These are phyloP conservation scores for Parapristionchus giblindavisi DNA, from an alignment of 2,888 invertebrate genomes.

Conservation along the genomic window DNA sequence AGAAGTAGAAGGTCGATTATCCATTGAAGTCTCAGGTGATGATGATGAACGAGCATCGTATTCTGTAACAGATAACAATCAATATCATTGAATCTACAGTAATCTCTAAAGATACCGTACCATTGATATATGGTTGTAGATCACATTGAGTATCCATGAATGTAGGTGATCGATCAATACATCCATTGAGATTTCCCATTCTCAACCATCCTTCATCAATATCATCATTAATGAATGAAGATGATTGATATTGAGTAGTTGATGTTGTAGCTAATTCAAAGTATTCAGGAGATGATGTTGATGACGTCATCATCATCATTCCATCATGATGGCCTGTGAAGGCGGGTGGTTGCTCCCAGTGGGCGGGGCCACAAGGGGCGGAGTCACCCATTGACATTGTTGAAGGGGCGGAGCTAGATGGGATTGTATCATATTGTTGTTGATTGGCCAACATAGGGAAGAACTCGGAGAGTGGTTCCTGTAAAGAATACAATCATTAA, in stretches of 20 bases:
- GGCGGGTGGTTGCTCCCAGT: neutral
- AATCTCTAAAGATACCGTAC: neutral
- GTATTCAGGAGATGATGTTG: no score
- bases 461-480: slow-evolving; percentile 29
- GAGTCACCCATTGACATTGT: neutral
- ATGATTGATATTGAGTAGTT: neutral
- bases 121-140: slow-evolving; percentile 17
- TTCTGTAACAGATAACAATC: neutral
- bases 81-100: neutral
- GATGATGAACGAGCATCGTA: neutral
- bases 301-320: no score
- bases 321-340: neutral
- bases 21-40: neutral
- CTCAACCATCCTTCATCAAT: slow-evolving; percentile 2
- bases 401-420: slow-evolving; percentile 7
- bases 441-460: slow-evolving; percentile 34
- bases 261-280: neutral
- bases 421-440: no score
- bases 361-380: neutral
- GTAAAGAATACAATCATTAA: neutral
- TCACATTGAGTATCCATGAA: slow-evolving; percentile 30
- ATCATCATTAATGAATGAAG: neutral
- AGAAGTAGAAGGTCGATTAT: neutral
- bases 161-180: slow-evolving; percentile 25
- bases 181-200: slow-evolving; percentile 8